Evolutionary conservation across 2,797 vertebrate genomes (phyloP).

Genomic region (Phyllotis vaccarum): DNA sequence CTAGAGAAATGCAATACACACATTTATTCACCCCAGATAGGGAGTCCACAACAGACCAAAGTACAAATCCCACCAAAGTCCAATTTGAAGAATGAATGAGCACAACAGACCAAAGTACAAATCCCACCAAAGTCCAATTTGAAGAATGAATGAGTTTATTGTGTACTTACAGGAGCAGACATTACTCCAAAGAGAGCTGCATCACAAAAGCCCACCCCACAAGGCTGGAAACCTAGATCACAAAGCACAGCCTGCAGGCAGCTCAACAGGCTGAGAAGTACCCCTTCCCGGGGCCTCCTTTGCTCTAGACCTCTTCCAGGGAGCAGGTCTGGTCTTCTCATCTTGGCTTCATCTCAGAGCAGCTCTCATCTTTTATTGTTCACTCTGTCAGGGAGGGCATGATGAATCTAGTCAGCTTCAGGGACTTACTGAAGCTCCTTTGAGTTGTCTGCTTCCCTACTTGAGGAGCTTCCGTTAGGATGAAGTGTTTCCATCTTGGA

Average conservation of each 20-base stretch:
- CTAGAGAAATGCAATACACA: not conserved
- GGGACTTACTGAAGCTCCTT: not conserved
- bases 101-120: no score
- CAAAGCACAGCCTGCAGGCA: not conserved
- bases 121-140: not conserved
- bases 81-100: not conserved
- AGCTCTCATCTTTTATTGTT: not conserved
- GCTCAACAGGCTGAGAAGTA: no score
- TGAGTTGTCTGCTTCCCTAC: not conserved
- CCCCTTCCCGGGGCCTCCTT: not conserved
- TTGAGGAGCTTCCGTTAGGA: not conserved
- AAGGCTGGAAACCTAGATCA: not conserved
- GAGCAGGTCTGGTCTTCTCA: not conserved
- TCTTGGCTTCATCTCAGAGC: not conserved
- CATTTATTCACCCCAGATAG: not conserved
- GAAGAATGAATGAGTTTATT: not conserved
- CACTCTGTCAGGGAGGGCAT: not conserved
- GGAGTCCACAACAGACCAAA: not conserved
- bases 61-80: no score
- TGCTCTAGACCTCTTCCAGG: not conserved
- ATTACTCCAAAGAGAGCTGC: not conserved
- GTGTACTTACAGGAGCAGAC: no score
- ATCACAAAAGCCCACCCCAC: not conserved
- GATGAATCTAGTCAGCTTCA: not conserved
- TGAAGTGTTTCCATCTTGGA: not conserved